Conservation (phyloP, 2,888 invertebrate genomes). For the Cosmia pyralina region DNA sequence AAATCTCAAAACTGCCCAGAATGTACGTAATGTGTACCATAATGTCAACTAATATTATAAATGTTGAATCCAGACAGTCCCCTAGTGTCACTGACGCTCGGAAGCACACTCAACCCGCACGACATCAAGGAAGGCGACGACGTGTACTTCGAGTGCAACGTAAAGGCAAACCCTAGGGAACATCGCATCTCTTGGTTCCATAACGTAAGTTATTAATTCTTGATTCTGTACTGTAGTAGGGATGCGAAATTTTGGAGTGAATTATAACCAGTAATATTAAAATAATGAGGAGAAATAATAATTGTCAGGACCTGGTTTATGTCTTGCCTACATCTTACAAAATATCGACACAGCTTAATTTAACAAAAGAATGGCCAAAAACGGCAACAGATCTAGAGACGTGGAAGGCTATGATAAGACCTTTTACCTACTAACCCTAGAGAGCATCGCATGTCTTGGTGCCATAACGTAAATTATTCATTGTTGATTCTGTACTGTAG, state of each 20-base stretch:
- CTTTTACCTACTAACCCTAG: too few relatives aligned
- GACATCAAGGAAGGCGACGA: slow-evolving; percentile 97
- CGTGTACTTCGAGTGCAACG: slow-evolving; percentile 97
- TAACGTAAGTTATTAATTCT: slow-evolving; percentile 92
- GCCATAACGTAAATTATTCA: too few relatives aligned
- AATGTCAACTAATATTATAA: slow-evolving; percentile 44
- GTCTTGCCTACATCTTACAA: not conserved
- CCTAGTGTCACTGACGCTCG: slow-evolving; percentile 92
- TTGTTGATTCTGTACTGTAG: too few relatives aligned
- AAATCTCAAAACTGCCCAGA: not conserved
- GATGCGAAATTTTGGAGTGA: too few relatives aligned
- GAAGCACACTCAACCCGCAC: slow-evolving; percentile 95
- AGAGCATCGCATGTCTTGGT: too few relatives aligned
- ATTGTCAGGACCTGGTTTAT: not conserved
- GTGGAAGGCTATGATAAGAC: not conserved
- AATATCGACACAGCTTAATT: not conserved
- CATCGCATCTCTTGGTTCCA: slow-evolving; percentile 97
- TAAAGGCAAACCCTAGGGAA: slow-evolving; percentile 95
- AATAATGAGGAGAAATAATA: not conserved
- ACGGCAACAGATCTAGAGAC: not conserved
- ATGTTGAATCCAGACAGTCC: slow-evolving; percentile 82
- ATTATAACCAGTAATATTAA: not conserved
- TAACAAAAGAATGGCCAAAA: not conserved
- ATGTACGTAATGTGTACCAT: not conserved
- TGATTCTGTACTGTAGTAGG: not conserved